Evolutionary conservation across 1,140 invertebrate genomes (phyloP).

Genomic region (Marisa cornuarietis): DNA sequence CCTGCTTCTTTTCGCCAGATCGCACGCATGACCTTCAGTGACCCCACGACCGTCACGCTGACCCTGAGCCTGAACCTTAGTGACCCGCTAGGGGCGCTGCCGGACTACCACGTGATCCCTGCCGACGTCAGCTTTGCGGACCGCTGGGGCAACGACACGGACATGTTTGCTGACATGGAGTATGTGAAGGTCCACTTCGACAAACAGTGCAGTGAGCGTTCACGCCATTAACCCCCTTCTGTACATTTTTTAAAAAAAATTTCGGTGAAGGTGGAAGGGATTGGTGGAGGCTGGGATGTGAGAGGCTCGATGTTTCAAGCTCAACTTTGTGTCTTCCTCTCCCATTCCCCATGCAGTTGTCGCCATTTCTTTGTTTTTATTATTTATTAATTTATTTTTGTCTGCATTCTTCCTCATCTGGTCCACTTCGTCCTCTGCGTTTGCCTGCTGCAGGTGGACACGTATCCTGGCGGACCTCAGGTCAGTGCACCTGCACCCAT

Average conservation of each 20-base stretch:
- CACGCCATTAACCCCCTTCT: too few species aligned
- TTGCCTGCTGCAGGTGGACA: background rate
- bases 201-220: conserved; percentile 16
- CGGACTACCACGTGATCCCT: conserved; percentile 10
- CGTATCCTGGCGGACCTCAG: conserved; percentile 1
- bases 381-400: too few species aligned
- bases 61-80: conserved; percentile 9
- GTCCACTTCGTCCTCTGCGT: too few species aligned
- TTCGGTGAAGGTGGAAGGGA: too few species aligned
- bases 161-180: conserved; percentile 8
- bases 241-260: too few species aligned
- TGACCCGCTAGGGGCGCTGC: background rate
- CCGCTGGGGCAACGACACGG: conserved; percentile 21
- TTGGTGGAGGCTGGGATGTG: too few species aligned
- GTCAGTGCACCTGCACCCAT: conserved; percentile 8
- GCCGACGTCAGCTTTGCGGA: conserved; percentile 15
- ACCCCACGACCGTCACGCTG: conserved; percentile 13
- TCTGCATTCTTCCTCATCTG: too few species aligned
- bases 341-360: too few species aligned
- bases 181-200: conserved; percentile 6
- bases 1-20: background rate
- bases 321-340: too few species aligned
- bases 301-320: too few species aligned
- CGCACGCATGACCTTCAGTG: conserved; percentile 26
- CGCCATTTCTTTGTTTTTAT: too few species aligned